Evolutionary conservation across 2,888 invertebrate genomes (phyloP), one percentile per base, ranked within the genome.

Genomic region (Aphodius granarius): DNA sequence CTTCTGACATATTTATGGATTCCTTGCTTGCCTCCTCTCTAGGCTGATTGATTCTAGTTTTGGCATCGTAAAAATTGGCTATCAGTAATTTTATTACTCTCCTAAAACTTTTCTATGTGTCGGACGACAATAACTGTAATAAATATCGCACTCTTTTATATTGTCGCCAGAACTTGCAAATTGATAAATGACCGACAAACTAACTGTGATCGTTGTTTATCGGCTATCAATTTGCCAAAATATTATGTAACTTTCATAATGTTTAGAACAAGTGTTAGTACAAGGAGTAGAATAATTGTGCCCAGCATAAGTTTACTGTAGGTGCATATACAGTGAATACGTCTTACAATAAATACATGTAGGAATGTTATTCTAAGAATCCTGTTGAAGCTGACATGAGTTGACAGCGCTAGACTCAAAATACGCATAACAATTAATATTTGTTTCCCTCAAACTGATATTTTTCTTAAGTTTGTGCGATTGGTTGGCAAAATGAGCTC

Each of bases 1-100:
- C 72, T 43, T 43, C 73, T 73, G 80, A 81, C 79, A 76, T 80
- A 80, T 81, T 80, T 81, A 81, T 79, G 81, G 77, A 9, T 43
- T 6, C 43, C 13, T 13, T 6, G 13, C 43, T 77, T 74, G 77
- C 80, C 78, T 62, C 18, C 76, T 62, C 63, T 76, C 71, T 65
- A 62, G 21, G 71, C 43, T 76, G 76, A 76, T 76, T 76, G 76
- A 76, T 76, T 20, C 17, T 62, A 19, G 73, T 63, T 23, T 73
- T 76, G 73, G 73, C 71, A 76, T 71, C 71, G 76, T 65, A 73
- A 73, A 71, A 72, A 76, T 76, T 43, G 6, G 43, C 73, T 73
- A 63, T 66, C 72, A 73, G 73, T 73, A 73, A 76, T 65, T 76
- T 76, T 76, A 76, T 76, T 71, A 64, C 71, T 71, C 17, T 65